Evolutionary conservation across 2,113 vertebrate species (phyloP).

Genomic region (Otus sunia): DNA sequence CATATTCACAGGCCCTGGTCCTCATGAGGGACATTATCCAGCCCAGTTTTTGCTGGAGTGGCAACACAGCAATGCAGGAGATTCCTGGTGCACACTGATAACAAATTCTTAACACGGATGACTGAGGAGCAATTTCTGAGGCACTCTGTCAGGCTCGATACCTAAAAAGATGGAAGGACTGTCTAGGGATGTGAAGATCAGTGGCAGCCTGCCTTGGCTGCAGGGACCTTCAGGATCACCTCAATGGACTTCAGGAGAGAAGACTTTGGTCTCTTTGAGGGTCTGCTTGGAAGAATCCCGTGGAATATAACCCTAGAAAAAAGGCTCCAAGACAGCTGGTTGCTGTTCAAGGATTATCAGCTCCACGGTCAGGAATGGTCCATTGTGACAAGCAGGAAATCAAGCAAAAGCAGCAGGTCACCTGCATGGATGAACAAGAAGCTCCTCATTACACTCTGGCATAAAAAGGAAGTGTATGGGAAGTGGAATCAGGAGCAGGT

Average conservation of each 20-base stretch:
- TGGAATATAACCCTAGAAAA: not conserved
- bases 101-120: not conserved
- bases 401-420: not conserved
- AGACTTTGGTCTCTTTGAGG: not conserved
- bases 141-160: not conserved
- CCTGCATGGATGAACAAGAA: not conserved
- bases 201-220: not conserved
- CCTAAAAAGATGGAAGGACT: not conserved
- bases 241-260: not conserved
- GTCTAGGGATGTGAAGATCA: not conserved
- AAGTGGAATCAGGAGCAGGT: not conserved
- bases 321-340: not conserved
- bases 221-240: not conserved
- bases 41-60: not conserved
- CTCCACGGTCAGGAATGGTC: not conserved
- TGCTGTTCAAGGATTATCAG: not conserved
- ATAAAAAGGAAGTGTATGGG: not conserved
- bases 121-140: not conserved
- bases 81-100: not conserved
- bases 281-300: not conserved
- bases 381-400: not conserved
- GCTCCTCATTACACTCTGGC: not conserved
- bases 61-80: accelerated
- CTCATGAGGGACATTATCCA: accelerated
- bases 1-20: not conserved